A percentile compares a stretch with the other conserved stretches of the same genome.
phyloP scores from a whole-genome alignment of 2,888 invertebrate genomes.

The Serrognathus titanus region DNA sequence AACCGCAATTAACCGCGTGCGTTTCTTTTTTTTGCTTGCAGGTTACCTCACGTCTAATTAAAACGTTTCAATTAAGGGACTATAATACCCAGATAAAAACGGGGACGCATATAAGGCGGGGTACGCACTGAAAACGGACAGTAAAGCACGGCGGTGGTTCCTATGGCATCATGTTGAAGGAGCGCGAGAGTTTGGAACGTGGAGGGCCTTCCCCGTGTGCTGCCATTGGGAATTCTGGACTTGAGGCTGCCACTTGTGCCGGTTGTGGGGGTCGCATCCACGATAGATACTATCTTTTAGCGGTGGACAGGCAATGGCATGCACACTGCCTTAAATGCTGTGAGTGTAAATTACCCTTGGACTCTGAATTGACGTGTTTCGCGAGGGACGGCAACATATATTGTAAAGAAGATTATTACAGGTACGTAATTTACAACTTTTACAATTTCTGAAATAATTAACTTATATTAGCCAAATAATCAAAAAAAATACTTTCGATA shows the following conservation, averaged over 20 bases:
- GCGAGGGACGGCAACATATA: slow-evolving; percentile 86
- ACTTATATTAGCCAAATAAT: too few relatives aligned
- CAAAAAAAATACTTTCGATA: too few relatives aligned
- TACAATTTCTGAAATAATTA: too few relatives aligned
- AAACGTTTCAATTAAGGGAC: too few relatives aligned
- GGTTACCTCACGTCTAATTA: too few relatives aligned
- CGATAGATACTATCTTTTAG: slow-evolving; percentile 70
- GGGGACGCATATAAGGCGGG: too few relatives aligned
- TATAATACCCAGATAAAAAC: too few relatives aligned
- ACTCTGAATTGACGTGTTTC: slow-evolving; percentile 85
- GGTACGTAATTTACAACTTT: slow-evolving; percentile 55
- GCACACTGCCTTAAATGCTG: slow-evolving; percentile 79
- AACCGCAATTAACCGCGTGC: too few relatives aligned
- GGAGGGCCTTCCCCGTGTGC: slow-evolving; percentile 49
- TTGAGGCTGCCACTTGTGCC: slow-evolving; percentile 51
- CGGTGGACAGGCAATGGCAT: slow-evolving; percentile 89
- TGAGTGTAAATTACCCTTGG: slow-evolving; percentile 80
- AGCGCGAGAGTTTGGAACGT: slow-evolving; percentile 58
- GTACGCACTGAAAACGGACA: background rate
- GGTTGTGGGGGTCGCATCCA: slow-evolving; percentile 62
- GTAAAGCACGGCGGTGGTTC: too few relatives aligned
- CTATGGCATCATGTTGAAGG: slow-evolving; percentile 59
- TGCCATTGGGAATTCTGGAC: slow-evolving; percentile 41
- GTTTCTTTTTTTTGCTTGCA: too few relatives aligned
- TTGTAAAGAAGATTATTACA: slow-evolving; percentile 92